Base-by-base conservation (phyloP, 2,888 invertebrate genomes). In the Eupithecia exiguata region DNA sequence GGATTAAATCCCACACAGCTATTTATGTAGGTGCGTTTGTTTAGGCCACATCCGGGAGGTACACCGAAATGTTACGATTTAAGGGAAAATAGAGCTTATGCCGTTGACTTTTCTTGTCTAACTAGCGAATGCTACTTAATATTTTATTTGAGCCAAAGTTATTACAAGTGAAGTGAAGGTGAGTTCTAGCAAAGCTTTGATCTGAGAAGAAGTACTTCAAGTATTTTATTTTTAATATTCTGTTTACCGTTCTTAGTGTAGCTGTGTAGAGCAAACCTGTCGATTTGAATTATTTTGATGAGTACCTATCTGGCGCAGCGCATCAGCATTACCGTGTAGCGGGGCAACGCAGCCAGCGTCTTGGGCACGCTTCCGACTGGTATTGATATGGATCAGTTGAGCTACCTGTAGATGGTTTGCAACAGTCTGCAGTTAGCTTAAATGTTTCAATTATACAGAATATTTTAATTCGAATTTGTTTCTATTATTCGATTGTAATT, bases 1-100 rank as follows among this genome's bases (percentile, higher is more conserved):
- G 87, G 82, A 88, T 88, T 84, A 82, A 85, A 87, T 84, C 79
- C 80, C 80, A 72, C 66, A 71, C 61, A 46, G 46, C 35, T 77
- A 71, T 81, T 81, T 79, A 73, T 76, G 66, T 76, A 68, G 77
- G 70, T 43, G 58, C 49, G 77, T 84, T 85, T 83, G 77, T 81
- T 84, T 81, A 79, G 80, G 80, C 53, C 70, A 73, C 36, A 67
- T 69, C 71, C 69, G 70, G 75, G 74, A 72, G 66, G 63, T 35
- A 62, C 3, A 35, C 25, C 40, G 40, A 40, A 66, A 70, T 61
- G 62, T 68, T 36, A 30, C 49, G 18, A 18, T 68, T 66, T 25
- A 61, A 70, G 69, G 66, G 66, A 63, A 67, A 63, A 63, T 16
- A 18, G 58, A 69, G n/a, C n/a, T n/a, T 40, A 5, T 30, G 36